Conservation (phyloP, 2,797 vertebrate genomes). For the Epinephelus awoara region DNA sequence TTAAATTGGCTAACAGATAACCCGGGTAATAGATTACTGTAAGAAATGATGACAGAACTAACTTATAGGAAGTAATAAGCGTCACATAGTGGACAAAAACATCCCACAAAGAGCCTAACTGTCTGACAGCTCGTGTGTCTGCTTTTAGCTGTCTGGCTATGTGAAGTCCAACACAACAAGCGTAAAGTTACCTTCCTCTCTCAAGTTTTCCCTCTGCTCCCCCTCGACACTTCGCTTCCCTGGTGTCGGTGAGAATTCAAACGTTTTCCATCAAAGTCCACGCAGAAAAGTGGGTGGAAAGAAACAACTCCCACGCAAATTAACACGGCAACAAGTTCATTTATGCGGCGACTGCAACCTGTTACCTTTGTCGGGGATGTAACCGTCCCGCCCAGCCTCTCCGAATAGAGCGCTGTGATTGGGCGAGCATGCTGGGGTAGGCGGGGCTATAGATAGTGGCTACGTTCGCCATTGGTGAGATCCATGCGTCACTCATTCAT, state of each 20-base stretch:
- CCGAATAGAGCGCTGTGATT: conserved; percentile 60
- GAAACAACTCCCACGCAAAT: conserved; percentile 18
- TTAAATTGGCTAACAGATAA: not conserved
- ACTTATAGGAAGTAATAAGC: not conserved
- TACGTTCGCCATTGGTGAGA: conserved; percentile 66
- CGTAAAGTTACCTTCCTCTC: conserved; percentile 71
- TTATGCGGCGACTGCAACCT: conserved; percentile 75
- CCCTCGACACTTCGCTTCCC: conserved; percentile 19
- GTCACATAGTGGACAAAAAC: not conserved
- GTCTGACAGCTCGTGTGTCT: conserved; percentile 51
- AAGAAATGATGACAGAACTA: not conserved
- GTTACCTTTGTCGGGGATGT: conserved; percentile 82
- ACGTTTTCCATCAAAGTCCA: conserved; percentile 37
- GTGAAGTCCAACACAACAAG: conserved; percentile 45
- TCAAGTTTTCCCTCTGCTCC: conserved; percentile 28
- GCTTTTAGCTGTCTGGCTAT: conserved; percentile 40
- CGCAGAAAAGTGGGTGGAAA: not conserved
- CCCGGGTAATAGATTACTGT: not conserved
- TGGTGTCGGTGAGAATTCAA: not conserved
- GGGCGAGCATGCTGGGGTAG: conserved; percentile 36
- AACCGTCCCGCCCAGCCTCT: conserved; percentile 72
- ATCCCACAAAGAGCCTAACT: not conserved
- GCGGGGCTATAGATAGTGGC: conserved; percentile 34
- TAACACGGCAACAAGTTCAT: conserved; percentile 70
- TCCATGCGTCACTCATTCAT: conserved; percentile 2